A percentile compares a stretch with the other conserved stretches of the same genome.
Conservation (phyloP, 2,797 vertebrate genomes). For the Pachyuromys duprasi region DNA sequence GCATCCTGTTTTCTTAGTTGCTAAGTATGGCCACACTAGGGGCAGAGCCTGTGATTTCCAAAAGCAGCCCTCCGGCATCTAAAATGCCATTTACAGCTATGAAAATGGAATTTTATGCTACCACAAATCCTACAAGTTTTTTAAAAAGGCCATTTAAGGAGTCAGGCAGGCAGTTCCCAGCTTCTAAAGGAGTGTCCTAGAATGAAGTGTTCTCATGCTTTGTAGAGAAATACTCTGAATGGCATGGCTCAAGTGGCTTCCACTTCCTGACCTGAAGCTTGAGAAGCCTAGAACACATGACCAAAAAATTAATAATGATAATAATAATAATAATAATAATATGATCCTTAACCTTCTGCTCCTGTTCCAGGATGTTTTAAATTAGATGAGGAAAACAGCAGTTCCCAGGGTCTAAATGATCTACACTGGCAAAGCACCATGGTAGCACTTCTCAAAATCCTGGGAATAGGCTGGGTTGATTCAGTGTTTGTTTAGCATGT, state of each 20-base stretch:
- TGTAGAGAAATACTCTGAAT: neutral
- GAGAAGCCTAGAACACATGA: neutral
- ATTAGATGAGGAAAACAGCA: neutral
- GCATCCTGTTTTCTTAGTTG: slow-evolving; percentile 6
- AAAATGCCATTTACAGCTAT: neutral
- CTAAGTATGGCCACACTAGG: slow-evolving; percentile 36
- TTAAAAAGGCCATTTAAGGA: neutral
- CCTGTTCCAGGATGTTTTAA: neutral
- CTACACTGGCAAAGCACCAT: neutral
- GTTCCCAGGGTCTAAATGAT: neutral
- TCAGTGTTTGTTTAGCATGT: too few species aligned
- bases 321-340: neutral
- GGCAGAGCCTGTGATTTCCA: neutral
- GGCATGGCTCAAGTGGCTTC: neutral
- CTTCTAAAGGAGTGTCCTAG: neutral
- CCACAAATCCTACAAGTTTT: neutral
- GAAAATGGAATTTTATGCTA: slow-evolving; percentile 16
- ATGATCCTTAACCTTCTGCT: neutral
- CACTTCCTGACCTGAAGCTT: neutral
- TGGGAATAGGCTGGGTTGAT: neutral
- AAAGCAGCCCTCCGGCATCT: neutral
- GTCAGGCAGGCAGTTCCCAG: neutral
- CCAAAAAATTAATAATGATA: neutral
- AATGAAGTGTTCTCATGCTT: neutral
- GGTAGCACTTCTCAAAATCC: neutral